These are phyloP conservation scores for Drosophila pseudoobscura DNA, from an alignment of 1,140 invertebrate genomes.

Conservation along the genomic window DNA sequence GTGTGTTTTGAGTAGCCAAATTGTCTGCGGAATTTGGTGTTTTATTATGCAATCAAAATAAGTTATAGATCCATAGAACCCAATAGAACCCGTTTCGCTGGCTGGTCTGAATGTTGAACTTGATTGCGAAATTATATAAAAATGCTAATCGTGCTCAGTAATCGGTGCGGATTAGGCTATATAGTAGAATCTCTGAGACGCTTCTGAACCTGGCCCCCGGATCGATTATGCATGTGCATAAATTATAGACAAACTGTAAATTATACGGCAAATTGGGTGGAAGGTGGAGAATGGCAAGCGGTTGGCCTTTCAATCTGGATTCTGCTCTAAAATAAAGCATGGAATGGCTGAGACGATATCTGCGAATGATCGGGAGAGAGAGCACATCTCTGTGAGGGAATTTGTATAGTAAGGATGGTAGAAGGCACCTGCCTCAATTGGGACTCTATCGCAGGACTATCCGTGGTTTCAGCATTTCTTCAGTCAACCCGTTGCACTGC, in stretches of 20 bases:
- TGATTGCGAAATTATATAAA: constrained; percentile 63
- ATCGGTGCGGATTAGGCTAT: constrained; percentile 43
- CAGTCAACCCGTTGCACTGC: no score
- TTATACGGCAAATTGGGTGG: constrained; percentile 55
- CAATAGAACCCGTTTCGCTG: constrained; percentile 29
- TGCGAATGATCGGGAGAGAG: neutral
- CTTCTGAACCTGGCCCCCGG: constrained; percentile 6
- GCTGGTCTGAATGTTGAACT: constrained; percentile 3
- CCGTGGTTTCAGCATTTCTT: no score
- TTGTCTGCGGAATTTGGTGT: constrained; percentile 21
- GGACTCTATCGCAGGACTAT: no score
- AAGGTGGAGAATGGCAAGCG: constrained; percentile 22
- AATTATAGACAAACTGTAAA: constrained; percentile 66
- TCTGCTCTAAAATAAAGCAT: constrained; percentile 13
- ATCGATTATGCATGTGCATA: constrained; percentile 71
- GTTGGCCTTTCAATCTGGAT: constrained; percentile 45
- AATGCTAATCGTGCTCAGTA: constrained; percentile 63
- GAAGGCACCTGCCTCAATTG: no score
- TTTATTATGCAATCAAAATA: constrained; percentile 55
- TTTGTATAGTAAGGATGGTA: no score
- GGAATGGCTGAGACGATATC: neutral
- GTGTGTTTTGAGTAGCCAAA: constrained; percentile 26
- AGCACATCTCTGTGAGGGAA: no score
- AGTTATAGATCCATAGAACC: neutral
- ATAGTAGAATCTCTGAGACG: constrained; percentile 31